A percentile compares a stretch with the other conserved stretches of the same genome.
These are phyloP conservation scores for Drosophila nebulosa DNA, from an alignment of 1,140 invertebrate genomes.

Conservation along the genomic window DNA sequence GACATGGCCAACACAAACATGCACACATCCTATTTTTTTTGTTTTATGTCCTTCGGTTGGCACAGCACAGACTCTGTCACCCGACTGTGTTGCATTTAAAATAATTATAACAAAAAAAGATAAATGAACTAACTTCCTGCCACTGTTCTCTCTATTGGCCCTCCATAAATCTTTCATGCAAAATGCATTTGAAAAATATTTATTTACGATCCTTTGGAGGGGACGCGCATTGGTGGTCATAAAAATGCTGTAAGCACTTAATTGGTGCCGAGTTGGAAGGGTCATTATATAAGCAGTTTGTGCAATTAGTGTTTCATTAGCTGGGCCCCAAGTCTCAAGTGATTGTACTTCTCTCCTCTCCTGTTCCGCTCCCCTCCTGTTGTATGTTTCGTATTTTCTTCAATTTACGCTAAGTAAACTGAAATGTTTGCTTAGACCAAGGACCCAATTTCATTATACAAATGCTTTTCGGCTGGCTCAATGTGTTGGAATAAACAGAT, in stretches of 20 bases:
- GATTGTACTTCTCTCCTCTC: not conserved
- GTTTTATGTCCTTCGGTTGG: conserved; percentile 7
- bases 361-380: not conserved
- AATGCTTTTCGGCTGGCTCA: not conserved
- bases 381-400: conserved; percentile 4
- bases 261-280: conserved; percentile 49
- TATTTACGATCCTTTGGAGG: not conserved
- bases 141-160: conserved; percentile 2
- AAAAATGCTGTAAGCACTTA: conserved; percentile 59
- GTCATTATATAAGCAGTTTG: conserved; percentile 60
- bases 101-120: conserved; percentile 50
- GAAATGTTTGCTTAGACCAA: conserved; percentile 32
- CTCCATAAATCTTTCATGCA: conserved; percentile 46
- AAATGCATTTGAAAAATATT: conserved; percentile 35
- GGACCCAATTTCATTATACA: conserved; percentile 13
- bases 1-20: conserved; percentile 38
- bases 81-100: conserved; percentile 42
- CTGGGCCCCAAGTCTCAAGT: not conserved
- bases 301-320: conserved; percentile 71
- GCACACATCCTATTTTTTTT: not conserved
- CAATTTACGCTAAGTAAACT: conserved; percentile 29
- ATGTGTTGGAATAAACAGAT: not conserved
- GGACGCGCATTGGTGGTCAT: conserved; percentile 12
- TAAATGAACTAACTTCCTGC: conserved; percentile 15
- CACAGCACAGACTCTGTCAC: not conserved